Evolutionary conservation across 2,797 vertebrate species (phyloP).

Genomic region (Tinamus major): DNA sequence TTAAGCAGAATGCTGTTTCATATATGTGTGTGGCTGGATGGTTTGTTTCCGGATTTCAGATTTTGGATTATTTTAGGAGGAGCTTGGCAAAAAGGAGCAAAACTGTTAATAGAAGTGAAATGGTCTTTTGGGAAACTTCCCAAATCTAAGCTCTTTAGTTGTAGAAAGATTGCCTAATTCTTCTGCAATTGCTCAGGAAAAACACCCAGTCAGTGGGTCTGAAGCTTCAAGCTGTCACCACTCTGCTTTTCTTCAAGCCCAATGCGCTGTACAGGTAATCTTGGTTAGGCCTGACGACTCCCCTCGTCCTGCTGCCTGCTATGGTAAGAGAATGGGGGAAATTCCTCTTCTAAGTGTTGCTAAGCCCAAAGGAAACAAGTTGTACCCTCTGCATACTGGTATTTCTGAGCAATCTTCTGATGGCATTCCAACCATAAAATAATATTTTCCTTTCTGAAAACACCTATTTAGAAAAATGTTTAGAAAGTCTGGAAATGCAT

Average conservation of each 20-base stretch:
- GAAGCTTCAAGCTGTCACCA: neutral
- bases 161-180: neutral
- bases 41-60: neutral
- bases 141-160: neutral
- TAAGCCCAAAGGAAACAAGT: neutral
- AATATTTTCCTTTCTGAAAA: conserved; percentile 57
- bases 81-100: neutral
- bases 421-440: neutral
- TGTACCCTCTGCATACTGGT: rapidly evolving
- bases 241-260: neutral
- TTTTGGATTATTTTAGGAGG: neutral
- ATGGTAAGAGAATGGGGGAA: rapidly evolving
- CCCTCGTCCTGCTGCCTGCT: rapidly evolving
- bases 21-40: neutral
- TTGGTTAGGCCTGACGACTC: neutral
- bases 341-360: neutral
- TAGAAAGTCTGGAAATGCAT: conserved; percentile 54
- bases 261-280: neutral
- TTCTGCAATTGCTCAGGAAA: neutral
- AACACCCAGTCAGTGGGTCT: neutral
- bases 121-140: neutral
- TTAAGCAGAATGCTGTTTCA: neutral
- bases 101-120: neutral
- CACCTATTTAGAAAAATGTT: conserved; percentile 50
- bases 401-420: neutral